A percentile compares a stretch with the other conserved stretches of the same genome.
Conservation (phyloP, 2,888 invertebrate species). For the Apantesis nais region DNA sequence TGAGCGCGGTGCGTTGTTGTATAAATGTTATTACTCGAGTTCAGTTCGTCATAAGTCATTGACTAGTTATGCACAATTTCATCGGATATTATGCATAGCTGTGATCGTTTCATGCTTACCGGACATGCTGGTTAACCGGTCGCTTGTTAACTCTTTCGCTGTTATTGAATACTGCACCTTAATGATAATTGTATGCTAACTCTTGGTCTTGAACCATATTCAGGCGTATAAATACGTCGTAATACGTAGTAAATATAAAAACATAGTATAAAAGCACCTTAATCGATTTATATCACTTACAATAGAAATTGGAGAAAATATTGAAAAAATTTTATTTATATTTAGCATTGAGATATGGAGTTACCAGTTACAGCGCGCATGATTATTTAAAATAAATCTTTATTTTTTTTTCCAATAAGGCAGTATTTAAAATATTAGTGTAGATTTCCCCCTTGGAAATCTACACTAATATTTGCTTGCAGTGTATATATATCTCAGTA, state of each 20-base stretch:
- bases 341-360: too few relatives aligned
- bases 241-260: too few relatives aligned
- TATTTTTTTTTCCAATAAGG: too few relatives aligned
- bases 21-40: constrained; percentile 55
- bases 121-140: constrained; percentile 30
- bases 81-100: constrained; percentile 55
- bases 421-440: not conserved
- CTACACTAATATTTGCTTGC: too few relatives aligned
- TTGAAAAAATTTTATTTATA: not conserved
- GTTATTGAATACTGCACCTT: constrained; percentile 25
- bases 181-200: constrained; percentile 40
- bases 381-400: too few relatives aligned
- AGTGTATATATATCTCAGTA: too few relatives aligned
- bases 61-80: constrained; percentile 69
- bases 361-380: too few relatives aligned
- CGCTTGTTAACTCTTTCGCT: constrained; percentile 30
- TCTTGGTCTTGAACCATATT: constrained; percentile 27
- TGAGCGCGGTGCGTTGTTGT: constrained; percentile 46
- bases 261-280: not conserved
- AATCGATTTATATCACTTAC: too few relatives aligned
- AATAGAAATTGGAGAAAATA: not conserved
- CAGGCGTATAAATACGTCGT: too few relatives aligned
- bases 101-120: constrained; percentile 43
- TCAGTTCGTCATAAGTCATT: constrained; percentile 60
- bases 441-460: too few relatives aligned